These are phyloP conservation scores for Podabrus alpinus DNA, from an alignment of 2,888 invertebrate genomes.

Conservation along the genomic window DNA sequence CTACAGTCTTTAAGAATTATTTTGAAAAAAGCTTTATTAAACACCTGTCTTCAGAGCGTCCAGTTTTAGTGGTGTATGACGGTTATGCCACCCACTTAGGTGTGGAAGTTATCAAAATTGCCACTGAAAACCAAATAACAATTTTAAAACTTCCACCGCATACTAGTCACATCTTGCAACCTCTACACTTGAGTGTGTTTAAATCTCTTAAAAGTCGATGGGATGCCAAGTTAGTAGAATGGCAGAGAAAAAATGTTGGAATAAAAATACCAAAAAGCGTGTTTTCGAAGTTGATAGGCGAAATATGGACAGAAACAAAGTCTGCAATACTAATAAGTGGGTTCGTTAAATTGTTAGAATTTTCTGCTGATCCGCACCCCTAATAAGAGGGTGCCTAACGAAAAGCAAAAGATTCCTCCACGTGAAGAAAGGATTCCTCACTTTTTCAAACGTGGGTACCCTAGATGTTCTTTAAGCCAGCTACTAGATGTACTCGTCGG, in stretches of 20 bases:
- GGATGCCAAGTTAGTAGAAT: conserved; percentile 29
- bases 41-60: conserved; percentile 29
- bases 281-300: conserved; percentile 30
- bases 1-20: conserved; percentile 30
- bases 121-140: conserved; percentile 33
- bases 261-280: conserved; percentile 30
- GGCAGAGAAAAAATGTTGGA: conserved; percentile 30
- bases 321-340: conserved; percentile 28
- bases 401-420: no score
- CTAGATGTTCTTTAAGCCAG: no score
- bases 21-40: conserved; percentile 38
- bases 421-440: no score
- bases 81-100: conserved; percentile 11
- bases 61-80: conserved; percentile 35
- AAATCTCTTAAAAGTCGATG: conserved; percentile 34
- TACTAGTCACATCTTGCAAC: conserved; percentile 39
- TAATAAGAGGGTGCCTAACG: no score
- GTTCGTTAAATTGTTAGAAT: conserved; percentile 31
- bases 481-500: no score
- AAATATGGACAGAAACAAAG: conserved; percentile 22
- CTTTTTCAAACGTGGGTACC: no score
- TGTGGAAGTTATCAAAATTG: conserved; percentile 33
- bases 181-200: conserved; percentile 41
- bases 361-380: no score
- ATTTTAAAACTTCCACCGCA: conserved; percentile 40